phyloP scores from a whole-genome alignment of 2,113 vertebrate genomes.

The Xiphophorus maculatus region DNA sequence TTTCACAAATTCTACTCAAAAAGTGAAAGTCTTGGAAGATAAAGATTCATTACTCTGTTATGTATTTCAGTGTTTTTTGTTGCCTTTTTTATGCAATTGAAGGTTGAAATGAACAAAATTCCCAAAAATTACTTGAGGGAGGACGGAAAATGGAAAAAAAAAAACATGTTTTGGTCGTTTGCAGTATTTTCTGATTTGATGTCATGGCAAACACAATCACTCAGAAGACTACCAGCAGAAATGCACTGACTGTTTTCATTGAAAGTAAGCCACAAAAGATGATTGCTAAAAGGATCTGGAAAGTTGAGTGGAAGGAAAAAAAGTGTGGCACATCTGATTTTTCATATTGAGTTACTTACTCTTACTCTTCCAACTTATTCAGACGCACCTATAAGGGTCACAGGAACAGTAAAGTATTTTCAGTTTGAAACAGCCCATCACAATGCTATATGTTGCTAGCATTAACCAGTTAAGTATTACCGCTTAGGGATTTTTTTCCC shows the following conservation, averaged over 20 bases:
- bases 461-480: conserved; percentile 3
- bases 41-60: neutral
- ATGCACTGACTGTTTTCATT: neutral
- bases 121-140: neutral
- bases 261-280: neutral
- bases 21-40: neutral
- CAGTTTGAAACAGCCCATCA: too few relatives aligned
- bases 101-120: neutral
- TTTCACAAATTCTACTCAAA: neutral
- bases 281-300: neutral
- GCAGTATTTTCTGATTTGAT: too few relatives aligned
- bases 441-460: conserved; percentile 9
- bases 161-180: too few relatives aligned
- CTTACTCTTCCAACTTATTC: neutral
- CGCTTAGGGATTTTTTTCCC: conserved; percentile 10
- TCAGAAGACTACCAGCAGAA: too few relatives aligned
- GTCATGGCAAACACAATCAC: too few relatives aligned
- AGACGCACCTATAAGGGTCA: too few relatives aligned
- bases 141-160: too few relatives aligned
- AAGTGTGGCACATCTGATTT: neutral
- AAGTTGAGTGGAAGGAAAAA: neutral
- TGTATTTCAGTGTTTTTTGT: too few relatives aligned
- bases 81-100: neutral
- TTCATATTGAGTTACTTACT: neutral
- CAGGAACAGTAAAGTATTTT: too few relatives aligned